These are phyloP conservation scores for Chlorodrepanis virens DNA, from an alignment of 2,113 vertebrate genomes.

Conservation along the genomic window DNA sequence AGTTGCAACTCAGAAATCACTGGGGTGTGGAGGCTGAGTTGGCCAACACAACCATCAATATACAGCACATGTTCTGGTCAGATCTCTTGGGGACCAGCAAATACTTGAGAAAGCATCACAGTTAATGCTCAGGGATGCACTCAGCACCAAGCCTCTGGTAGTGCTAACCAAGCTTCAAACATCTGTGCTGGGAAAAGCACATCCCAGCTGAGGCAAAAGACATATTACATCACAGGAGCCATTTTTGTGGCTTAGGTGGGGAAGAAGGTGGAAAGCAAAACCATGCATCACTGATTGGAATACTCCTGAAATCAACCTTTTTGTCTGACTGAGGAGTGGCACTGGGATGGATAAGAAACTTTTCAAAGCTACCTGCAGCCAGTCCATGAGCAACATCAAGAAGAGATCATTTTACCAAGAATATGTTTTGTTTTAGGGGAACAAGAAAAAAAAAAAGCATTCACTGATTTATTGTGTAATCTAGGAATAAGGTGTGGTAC, in stretches of 20 bases:
- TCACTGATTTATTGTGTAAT: background rate
- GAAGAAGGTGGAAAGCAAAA: background rate
- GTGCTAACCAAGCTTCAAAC: background rate
- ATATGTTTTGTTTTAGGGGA: background rate
- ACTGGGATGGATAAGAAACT: background rate
- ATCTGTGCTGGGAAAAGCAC: background rate
- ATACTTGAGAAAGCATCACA: background rate
- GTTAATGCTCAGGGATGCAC: background rate
- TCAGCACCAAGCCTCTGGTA: background rate
- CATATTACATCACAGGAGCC: background rate
- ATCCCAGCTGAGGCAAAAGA: background rate
- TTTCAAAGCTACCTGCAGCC: background rate
- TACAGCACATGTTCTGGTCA: background rate
- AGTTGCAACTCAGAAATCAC: background rate
- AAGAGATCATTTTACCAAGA: background rate
- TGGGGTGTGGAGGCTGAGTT: background rate
- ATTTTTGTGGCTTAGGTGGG: background rate
- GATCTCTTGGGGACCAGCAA: background rate
- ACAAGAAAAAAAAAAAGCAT: background rate
- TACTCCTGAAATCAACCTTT: background rate
- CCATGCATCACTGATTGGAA: background rate
- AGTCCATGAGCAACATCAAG: background rate
- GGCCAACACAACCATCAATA: background rate
- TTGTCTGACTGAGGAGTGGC: fast-evolving
- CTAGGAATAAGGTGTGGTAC: background rate